These are phyloP conservation scores for Clarias macrocephalus DNA, from an alignment of 2,113 vertebrate species.

Conservation along the genomic window DNA sequence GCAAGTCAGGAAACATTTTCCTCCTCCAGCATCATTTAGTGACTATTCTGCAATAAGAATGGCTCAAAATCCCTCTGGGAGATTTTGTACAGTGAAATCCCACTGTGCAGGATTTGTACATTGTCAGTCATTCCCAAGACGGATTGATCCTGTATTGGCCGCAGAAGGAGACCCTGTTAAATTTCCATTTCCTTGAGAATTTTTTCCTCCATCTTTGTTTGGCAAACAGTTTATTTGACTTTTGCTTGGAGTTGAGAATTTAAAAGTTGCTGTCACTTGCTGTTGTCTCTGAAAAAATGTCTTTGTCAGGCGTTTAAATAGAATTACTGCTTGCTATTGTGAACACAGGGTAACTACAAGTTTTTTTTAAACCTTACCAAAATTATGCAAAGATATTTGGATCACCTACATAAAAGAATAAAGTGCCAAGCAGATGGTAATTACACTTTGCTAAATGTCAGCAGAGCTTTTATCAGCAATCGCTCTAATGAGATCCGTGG, in stretches of 20 bases:
- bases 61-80: no score
- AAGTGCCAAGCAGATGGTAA: constrained; percentile 6
- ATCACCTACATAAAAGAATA: not conserved
- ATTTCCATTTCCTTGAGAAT: not conserved
- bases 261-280: not conserved
- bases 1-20: no score
- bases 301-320: not conserved
- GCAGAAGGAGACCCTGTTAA: no score
- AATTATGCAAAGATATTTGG: not conserved
- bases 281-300: not conserved
- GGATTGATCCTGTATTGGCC: no score
- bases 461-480: constrained; percentile 12
- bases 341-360: not conserved
- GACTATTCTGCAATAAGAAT: no score
- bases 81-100: no score
- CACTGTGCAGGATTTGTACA: no score
- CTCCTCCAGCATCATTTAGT: no score
- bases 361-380: not conserved
- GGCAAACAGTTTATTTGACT: not conserved
- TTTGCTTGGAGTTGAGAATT: not conserved
- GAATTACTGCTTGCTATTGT: not conserved
- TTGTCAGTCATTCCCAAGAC: no score
- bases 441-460: constrained; percentile 27
- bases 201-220: not conserved
- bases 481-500: not conserved